phyloP scores from a whole-genome alignment of 1,140 invertebrate genomes.

The Drosophila nasuta region DNA sequence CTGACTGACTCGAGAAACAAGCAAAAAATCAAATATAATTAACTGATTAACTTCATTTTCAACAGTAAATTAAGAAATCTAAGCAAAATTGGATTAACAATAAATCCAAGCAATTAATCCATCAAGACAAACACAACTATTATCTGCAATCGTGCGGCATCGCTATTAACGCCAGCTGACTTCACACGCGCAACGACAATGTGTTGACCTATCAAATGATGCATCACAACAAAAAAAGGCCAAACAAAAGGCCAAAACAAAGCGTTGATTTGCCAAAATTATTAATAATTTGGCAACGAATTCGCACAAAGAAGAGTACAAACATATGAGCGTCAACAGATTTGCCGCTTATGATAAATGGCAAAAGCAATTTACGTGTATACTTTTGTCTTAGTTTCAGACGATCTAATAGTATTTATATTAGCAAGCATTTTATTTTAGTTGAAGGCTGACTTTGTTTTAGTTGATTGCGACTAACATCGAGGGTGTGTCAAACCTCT shows the following conservation, averaged over 20 bases:
- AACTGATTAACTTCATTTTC: constrained; percentile 19
- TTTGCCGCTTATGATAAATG: constrained; percentile 66
- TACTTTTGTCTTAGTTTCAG: constrained; percentile 38
- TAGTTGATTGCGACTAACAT: constrained; percentile 28
- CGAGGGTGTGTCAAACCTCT: constrained; percentile 36
- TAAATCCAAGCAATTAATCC: constrained; percentile 56
- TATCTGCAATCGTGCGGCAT: constrained; percentile 27
- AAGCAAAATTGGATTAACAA: constrained; percentile 48
- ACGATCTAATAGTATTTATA: constrained; percentile 46
- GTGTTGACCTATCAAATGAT: constrained; percentile 64
- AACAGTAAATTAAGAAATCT: constrained; percentile 12
- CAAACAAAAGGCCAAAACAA: constrained; percentile 28
- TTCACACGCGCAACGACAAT: constrained; percentile 35
- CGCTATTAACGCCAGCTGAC: constrained; percentile 26
- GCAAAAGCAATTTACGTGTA: constrained; percentile 23
- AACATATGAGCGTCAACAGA: constrained; percentile 53
- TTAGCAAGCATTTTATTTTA: constrained; percentile 44
- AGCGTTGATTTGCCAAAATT: constrained; percentile 13
- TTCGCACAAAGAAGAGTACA: constrained; percentile 39
- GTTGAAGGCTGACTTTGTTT: constrained; percentile 65
- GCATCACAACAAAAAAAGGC: constrained; percentile 31
- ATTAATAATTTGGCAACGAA: constrained; percentile 31
- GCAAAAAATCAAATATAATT: constrained; percentile 3
- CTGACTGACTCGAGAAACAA: not conserved
- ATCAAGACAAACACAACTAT: constrained; percentile 41